A percentile compares a stretch with the other conserved stretches of the same genome.
Conservation (phyloP, 2,888 invertebrate genomes). For the Cotesia congregata region DNA sequence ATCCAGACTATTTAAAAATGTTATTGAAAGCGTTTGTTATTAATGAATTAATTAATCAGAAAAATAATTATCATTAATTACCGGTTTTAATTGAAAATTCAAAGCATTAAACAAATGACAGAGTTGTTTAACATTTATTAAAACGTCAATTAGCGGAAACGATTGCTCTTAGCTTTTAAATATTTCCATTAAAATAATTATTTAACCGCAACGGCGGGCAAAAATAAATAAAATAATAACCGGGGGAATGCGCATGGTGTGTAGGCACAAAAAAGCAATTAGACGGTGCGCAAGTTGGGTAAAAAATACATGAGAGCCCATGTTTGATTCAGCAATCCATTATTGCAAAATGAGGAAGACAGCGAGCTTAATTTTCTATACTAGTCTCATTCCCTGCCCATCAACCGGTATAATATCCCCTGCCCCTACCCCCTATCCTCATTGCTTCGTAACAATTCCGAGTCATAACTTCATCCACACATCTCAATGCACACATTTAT, state of each 20-base stretch:
- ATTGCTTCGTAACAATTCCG: conserved; percentile 55
- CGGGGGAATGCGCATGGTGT: background rate
- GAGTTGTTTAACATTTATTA: background rate
- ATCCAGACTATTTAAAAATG: background rate
- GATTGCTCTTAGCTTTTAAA: background rate
- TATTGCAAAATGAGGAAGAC: conserved; percentile 7
- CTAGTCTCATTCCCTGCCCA: conserved; percentile 11
- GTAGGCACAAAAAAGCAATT: background rate
- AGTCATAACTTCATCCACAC: conserved; percentile 51
- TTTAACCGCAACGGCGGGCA: background rate
- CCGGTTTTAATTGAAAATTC: background rate
- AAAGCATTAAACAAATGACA: background rate
- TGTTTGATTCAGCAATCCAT: conserved; percentile 20
- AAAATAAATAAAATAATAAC: background rate
- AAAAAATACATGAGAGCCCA: conserved; percentile 4
- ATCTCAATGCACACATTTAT: conserved; percentile 48
- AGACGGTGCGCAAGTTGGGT: background rate
- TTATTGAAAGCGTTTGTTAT: background rate
- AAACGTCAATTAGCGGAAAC: background rate
- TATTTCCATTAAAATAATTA: background rate
- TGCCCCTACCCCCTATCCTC: conserved; percentile 26
- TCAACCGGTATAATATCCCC: conserved; percentile 23
- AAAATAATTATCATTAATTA: background rate
- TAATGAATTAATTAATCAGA: background rate
- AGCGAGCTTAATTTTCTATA: conserved; percentile 6